phyloP scores from a whole-genome alignment of 2,113 vertebrate genomes.

The Amphilophus citrinellus region DNA sequence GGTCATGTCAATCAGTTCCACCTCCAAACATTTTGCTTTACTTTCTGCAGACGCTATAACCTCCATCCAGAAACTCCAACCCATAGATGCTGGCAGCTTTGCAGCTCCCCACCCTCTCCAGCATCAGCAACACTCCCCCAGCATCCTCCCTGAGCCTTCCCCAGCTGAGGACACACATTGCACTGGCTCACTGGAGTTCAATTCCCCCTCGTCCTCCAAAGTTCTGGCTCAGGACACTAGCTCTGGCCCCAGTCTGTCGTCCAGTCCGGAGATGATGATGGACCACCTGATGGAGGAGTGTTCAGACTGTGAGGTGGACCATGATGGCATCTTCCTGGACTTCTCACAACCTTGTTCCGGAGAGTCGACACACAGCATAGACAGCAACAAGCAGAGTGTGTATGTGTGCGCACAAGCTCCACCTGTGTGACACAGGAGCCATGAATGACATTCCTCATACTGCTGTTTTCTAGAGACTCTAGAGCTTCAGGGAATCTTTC shows the following conservation, averaged over 20 bases:
- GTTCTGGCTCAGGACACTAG: slow-evolving; percentile 70
- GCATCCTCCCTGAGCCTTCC: slow-evolving; percentile 57
- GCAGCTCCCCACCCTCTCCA: not conserved
- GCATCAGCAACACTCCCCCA: slow-evolving; percentile 54
- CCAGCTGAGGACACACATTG: slow-evolving; percentile 64
- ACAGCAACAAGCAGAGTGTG: slow-evolving; percentile 83
- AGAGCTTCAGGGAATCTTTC: slow-evolving; percentile 37
- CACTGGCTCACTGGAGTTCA: slow-evolving; percentile 29
- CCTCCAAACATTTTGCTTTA: not conserved
- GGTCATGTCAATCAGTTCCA: not conserved
- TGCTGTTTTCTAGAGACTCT: slow-evolving; percentile 17
- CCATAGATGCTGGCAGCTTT: not conserved
- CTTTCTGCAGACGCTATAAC: slow-evolving; percentile 72
- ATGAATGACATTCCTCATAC: slow-evolving; percentile 35
- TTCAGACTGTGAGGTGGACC: slow-evolving; percentile 86
- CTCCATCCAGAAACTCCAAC: slow-evolving; percentile 63
- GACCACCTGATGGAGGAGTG: slow-evolving; percentile 89
- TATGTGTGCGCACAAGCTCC: not conserved
- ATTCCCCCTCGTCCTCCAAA: slow-evolving; percentile 45
- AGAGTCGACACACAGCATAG: slow-evolving; percentile 70
- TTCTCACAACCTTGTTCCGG: slow-evolving; percentile 81
- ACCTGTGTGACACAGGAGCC: slow-evolving; percentile 12
- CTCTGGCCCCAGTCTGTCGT: slow-evolving; percentile 75
- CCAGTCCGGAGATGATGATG: slow-evolving; percentile 86
- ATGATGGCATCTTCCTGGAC: slow-evolving; percentile 93